phyloP scores from a whole-genome alignment of 2,113 vertebrate species.

The Pitta sordida region DNA sequence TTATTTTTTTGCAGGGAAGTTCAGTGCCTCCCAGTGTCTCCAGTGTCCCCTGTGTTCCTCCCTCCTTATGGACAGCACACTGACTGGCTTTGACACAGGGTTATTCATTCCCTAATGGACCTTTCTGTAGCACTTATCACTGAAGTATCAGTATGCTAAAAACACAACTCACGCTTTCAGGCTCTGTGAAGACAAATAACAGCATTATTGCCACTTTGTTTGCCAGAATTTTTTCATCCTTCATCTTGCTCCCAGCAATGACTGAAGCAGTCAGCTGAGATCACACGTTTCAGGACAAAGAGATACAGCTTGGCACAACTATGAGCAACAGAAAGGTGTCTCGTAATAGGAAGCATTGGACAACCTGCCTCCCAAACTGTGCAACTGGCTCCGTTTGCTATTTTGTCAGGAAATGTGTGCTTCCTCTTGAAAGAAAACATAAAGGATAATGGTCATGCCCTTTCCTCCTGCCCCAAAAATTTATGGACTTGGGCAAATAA shows the following conservation, averaged over 20 bases:
- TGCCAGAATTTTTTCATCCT: background rate
- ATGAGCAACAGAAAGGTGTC: background rate
- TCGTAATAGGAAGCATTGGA: accelerated
- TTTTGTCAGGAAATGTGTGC: slow-evolving; percentile 3
- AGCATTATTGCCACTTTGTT: background rate
- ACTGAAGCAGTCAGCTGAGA: background rate
- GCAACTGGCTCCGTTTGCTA: background rate
- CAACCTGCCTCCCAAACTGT: background rate
- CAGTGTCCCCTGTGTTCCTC: background rate
- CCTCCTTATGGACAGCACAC: background rate
- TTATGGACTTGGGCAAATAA: background rate
- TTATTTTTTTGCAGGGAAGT: background rate
- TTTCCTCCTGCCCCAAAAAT: background rate
- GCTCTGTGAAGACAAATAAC: background rate
- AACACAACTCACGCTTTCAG: background rate
- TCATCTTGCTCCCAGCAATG: background rate
- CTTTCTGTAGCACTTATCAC: background rate
- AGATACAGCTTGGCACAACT: background rate
- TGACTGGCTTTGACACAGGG: background rate
- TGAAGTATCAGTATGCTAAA: background rate
- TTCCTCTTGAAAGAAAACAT: background rate
- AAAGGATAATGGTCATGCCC: background rate
- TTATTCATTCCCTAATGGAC: background rate
- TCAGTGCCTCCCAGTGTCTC: background rate
- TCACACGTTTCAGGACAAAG: background rate